phyloP scores from a whole-genome alignment of 2,113 vertebrate species.

The Panthera tigris region DNA sequence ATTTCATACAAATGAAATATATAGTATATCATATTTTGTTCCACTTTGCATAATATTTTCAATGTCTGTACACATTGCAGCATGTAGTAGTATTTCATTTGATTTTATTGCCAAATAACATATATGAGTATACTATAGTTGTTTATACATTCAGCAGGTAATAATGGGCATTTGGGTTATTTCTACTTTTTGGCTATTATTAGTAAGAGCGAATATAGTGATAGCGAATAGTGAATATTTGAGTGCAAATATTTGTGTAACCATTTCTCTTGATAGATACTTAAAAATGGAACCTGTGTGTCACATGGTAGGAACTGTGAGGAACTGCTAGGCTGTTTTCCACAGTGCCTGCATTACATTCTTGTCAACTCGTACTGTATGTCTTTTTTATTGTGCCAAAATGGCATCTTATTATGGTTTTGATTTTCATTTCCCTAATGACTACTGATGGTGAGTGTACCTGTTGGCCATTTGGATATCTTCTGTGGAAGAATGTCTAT shows the following conservation, averaged over 20 bases:
- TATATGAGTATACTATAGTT: neutral
- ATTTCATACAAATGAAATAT: neutral
- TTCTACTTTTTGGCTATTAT: neutral
- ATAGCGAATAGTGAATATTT: neutral
- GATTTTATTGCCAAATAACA: neutral
- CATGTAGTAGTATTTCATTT: neutral
- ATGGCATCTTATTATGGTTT: neutral
- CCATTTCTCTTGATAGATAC: neutral
- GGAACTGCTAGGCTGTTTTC: neutral
- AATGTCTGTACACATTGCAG: neutral
- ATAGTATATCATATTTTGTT: neutral
- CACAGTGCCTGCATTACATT: neutral
- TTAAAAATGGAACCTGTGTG: neutral
- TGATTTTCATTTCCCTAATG: neutral
- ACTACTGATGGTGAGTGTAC: neutral
- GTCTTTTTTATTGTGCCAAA: neutral
- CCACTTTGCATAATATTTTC: slow-evolving; percentile 20
- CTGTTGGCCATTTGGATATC: neutral
- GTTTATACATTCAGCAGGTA: neutral
- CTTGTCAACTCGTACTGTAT: neutral
- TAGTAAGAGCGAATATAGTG: neutral
- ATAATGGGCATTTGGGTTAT: neutral
- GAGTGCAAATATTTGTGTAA: neutral
- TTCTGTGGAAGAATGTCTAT: neutral
- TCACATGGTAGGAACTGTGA: neutral